phyloP scores from a whole-genome alignment of 2,113 vertebrate species.

The Cebus imitator region DNA sequence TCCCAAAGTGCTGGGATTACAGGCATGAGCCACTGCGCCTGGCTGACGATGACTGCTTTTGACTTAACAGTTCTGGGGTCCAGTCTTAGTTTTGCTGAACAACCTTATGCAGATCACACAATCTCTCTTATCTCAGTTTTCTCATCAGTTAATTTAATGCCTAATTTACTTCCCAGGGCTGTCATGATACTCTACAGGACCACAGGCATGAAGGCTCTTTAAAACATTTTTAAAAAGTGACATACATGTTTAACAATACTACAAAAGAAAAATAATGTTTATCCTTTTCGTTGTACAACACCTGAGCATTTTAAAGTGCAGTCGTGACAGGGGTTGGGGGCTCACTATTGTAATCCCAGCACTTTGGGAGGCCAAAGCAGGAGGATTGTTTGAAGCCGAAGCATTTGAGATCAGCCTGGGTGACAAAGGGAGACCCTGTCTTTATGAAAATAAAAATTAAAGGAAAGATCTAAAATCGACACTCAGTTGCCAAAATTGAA shows the following conservation, averaged over 20 bases:
- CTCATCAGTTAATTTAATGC: not conserved
- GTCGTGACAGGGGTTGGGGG: too few relatives aligned
- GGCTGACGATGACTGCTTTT: not conserved
- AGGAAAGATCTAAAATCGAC: too few relatives aligned
- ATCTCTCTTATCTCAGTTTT: not conserved
- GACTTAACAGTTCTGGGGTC: not conserved
- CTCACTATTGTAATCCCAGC: too few relatives aligned
- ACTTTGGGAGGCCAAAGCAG: too few relatives aligned
- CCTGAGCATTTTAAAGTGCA: not conserved
- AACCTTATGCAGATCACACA: not conserved
- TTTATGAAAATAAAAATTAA: too few relatives aligned
- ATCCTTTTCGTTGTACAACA: not conserved
- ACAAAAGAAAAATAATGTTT: conserved; percentile 32
- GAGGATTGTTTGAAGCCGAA: too few relatives aligned
- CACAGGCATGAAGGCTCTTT: not conserved
- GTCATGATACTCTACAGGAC: not conserved
- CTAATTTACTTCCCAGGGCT: not conserved
- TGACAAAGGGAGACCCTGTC: too few relatives aligned
- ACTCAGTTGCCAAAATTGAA: too few relatives aligned
- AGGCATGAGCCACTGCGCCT: too few relatives aligned
- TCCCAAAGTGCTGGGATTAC: too few relatives aligned
- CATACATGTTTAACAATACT: not conserved
- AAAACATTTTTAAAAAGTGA: not conserved
- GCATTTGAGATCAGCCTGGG: too few relatives aligned
- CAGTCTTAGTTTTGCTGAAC: conserved; percentile 3